These are phyloP conservation scores for Malurus cyaneus DNA, from an alignment of 2,113 vertebrate species.

Conservation along the genomic window DNA sequence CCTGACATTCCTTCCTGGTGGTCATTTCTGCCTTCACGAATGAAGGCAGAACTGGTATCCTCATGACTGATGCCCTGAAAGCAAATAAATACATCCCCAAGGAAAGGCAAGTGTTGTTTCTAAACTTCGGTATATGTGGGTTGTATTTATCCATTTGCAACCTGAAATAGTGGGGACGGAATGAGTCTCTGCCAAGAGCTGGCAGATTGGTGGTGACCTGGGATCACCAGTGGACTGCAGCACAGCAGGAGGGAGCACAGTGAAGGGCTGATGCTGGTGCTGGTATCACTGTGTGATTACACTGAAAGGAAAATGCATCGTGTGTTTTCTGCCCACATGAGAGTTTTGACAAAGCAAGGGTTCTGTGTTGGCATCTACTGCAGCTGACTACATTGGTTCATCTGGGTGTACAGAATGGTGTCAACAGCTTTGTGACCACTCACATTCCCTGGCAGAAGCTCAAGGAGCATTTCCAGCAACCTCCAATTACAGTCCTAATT, in stretches of 20 bases:
- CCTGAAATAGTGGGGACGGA: background rate
- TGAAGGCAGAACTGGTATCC: background rate
- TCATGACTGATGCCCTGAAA: background rate
- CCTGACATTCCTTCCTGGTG: background rate
- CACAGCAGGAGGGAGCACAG: accelerated
- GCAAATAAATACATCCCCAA: background rate
- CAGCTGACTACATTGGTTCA: background rate
- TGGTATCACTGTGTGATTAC: background rate
- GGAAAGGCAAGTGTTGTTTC: background rate
- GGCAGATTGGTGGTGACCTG: background rate
- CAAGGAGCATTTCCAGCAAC: conserved; percentile 26
- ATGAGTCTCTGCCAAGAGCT: background rate
- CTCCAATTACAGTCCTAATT: conserved; percentile 43
- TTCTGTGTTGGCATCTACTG: background rate
- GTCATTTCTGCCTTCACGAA: background rate
- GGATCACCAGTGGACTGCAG: background rate
- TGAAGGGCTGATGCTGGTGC: background rate
- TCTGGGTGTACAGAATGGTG: background rate
- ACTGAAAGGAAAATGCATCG: background rate
- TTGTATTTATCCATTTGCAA: background rate
- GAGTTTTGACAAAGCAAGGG: background rate
- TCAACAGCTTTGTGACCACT: conserved; percentile 15
- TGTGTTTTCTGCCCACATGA: background rate
- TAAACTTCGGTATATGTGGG: background rate
- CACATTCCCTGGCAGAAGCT: conserved; percentile 24